These are phyloP conservation scores for Tenthredo distinguenda DNA, from an alignment of 2,888 invertebrate genomes.

Conservation along the genomic window DNA sequence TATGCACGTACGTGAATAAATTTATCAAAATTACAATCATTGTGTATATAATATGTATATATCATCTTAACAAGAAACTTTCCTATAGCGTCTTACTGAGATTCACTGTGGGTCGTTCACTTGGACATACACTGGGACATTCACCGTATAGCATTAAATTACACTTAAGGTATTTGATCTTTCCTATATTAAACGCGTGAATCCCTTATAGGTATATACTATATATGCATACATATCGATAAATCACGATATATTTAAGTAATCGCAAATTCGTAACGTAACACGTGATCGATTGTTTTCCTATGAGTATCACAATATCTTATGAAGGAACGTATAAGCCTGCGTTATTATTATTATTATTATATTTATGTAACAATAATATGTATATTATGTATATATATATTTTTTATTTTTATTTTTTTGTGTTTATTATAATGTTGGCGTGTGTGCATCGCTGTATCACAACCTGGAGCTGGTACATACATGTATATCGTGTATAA, in stretches of 20 bases:
- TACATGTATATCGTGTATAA: slow-evolving; percentile 39
- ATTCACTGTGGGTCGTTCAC: slow-evolving; percentile 29
- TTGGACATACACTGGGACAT: slow-evolving; percentile 14
- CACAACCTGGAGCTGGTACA: slow-evolving; percentile 53
- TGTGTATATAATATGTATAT: not conserved
- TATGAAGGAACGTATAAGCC: slow-evolving; percentile 71
- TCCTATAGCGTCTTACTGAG: slow-evolving; percentile 25
- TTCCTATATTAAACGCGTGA: slow-evolving; percentile 8
- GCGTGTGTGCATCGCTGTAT: slow-evolving; percentile 45
- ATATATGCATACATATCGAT: slow-evolving; percentile 1
- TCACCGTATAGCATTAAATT: slow-evolving; percentile 30
- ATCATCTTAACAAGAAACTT: not conserved
- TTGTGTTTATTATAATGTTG: slow-evolving; percentile 2
- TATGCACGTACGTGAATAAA: slow-evolving; percentile 24
- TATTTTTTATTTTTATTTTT: not conserved
- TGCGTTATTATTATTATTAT: slow-evolving; percentile 50
- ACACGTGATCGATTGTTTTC: slow-evolving; percentile 53
- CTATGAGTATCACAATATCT: slow-evolving; percentile 74
- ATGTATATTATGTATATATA: slow-evolving; percentile 13
- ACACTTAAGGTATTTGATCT: slow-evolving; percentile 42
- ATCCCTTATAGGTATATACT: slow-evolving; percentile 3
- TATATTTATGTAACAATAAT: slow-evolving; percentile 17
- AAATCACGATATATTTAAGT: slow-evolving; percentile 48
- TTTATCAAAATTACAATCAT: slow-evolving; percentile 41
- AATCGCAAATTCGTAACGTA: slow-evolving; percentile 38